Conservation (phyloP, 2,888 invertebrate species). For the Drosophila koepferae region DNA sequence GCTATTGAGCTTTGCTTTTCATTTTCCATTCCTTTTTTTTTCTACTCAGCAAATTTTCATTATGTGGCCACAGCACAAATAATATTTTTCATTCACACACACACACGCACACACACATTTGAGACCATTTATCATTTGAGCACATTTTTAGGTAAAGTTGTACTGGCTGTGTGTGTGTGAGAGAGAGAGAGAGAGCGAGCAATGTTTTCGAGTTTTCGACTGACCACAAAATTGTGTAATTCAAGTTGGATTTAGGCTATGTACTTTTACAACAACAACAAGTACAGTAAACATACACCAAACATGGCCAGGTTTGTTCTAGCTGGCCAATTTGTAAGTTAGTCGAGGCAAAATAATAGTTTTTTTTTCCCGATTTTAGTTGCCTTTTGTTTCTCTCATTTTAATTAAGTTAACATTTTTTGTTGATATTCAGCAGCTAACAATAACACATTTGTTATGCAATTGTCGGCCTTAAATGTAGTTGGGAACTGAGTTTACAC, state of each 20-base stretch:
- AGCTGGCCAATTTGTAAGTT: conserved; percentile 26
- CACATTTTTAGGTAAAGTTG: conserved; percentile 39
- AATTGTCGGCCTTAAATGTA: background rate
- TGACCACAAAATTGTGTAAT: conserved; percentile 53
- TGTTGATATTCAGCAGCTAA: conserved; percentile 21
- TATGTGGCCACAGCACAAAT: conserved; percentile 26
- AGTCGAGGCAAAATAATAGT: conserved; percentile 1
- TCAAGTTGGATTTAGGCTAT: conserved; percentile 46
- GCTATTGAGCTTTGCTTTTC: conserved; percentile 17
- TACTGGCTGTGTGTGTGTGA: background rate
- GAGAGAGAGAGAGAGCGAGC: background rate
- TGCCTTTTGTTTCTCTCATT: conserved; percentile 16
- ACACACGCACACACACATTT: background rate
- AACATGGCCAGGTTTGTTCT: conserved; percentile 3
- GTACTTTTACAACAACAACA: conserved; percentile 21
- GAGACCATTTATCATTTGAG: conserved; percentile 39
- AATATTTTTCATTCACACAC: conserved; percentile 32
- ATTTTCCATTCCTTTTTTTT: background rate
- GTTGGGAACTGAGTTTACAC: background rate
- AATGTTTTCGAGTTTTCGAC: background rate
- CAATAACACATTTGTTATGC: background rate
- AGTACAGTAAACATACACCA: background rate
- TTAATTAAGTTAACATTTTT: conserved; percentile 57
- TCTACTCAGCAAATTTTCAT: conserved; percentile 2
- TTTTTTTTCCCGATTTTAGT: background rate